Conservation (phyloP, 1,140 invertebrate genomes). For the Magallana angulata region DNA sequence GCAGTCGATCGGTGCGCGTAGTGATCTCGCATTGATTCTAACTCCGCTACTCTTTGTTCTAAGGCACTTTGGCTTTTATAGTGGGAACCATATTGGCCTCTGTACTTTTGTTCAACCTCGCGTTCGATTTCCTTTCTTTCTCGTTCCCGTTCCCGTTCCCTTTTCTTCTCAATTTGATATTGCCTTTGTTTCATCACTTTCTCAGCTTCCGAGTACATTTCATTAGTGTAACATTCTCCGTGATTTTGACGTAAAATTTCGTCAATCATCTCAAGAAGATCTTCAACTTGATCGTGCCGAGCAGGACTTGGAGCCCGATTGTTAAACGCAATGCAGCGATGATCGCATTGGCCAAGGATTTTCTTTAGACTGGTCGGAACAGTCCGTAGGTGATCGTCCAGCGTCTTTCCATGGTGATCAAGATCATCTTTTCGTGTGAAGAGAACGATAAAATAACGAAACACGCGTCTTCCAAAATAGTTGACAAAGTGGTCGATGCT, state of each 20-base stretch:
- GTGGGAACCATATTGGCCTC: neutral
- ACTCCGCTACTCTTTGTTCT: neutral
- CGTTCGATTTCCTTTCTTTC: constrained; percentile 40
- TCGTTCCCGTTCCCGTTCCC: constrained; percentile 32
- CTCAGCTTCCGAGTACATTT: constrained; percentile 1
- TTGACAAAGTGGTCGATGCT: constrained; percentile 38
- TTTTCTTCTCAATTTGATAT: neutral
- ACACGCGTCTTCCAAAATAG: constrained; percentile 36
- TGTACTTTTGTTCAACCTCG: constrained; percentile 19
- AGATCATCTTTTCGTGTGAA: constrained; percentile 47
- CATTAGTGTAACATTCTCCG: constrained; percentile 3
- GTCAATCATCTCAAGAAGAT: constrained; percentile 23
- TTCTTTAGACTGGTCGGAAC: constrained; percentile 16
- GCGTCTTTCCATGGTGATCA: neutral
- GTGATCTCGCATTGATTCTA: neutral
- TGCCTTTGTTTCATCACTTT: constrained; percentile 25
- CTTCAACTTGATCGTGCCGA: constrained; percentile 16
- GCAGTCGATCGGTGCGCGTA: neutral
- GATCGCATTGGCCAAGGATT: constrained; percentile 23
- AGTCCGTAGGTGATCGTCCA: constrained; percentile 28
- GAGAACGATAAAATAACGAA: constrained; percentile 43
- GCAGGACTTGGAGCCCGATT: constrained; percentile 6
- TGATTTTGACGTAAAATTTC: neutral
- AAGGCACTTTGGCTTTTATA: neutral
- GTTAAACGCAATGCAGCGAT: constrained; percentile 39